A percentile compares a stretch with the other conserved stretches of the same genome.
These are phyloP conservation scores for Conomelus anceps DNA, from an alignment of 2,888 invertebrate species.

Conservation along the genomic window DNA sequence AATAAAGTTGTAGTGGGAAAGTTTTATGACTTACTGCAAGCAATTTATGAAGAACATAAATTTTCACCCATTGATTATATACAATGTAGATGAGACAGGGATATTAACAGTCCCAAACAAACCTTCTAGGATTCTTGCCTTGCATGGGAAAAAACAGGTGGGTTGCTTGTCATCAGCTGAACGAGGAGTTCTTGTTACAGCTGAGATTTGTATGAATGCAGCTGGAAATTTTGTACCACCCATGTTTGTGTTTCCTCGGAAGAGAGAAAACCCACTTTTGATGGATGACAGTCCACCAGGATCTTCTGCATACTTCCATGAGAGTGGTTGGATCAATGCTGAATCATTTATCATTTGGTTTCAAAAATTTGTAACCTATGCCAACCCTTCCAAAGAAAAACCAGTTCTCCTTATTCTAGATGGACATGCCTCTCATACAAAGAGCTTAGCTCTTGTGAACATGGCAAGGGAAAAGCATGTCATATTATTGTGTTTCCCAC, in stretches of 20 bases:
- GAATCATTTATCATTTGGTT: constrained; percentile 30
- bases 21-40: constrained; percentile 22
- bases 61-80: constrained; percentile 17
- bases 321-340: constrained; percentile 29
- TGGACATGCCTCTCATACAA: constrained; percentile 21
- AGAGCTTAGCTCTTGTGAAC: constrained; percentile 20
- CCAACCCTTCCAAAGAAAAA: not conserved
- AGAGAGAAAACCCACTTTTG: constrained; percentile 24
- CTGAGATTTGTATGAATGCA: constrained; percentile 16
- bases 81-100: constrained; percentile 27
- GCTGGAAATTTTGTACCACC: constrained; percentile 9
- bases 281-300: constrained; percentile 30
- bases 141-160: constrained; percentile 13
- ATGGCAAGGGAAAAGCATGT: constrained; percentile 21
- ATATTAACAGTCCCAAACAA: constrained; percentile 22
- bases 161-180: constrained; percentile 19
- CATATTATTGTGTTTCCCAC: constrained; percentile 24
- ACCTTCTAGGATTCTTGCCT: constrained; percentile 7
- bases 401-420: constrained; percentile 17
- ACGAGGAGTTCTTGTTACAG: not conserved
- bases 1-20: constrained; percentile 22
- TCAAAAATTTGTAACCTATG: constrained; percentile 23
- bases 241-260: constrained; percentile 21
- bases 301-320: constrained; percentile 25
- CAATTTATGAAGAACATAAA: constrained; percentile 12